Percentiles rank a stretch among this genome's conserved stretches.
These are phyloP conservation scores for Thereva unica DNA, from an alignment of 2,888 invertebrate species.

Conservation along the genomic window DNA sequence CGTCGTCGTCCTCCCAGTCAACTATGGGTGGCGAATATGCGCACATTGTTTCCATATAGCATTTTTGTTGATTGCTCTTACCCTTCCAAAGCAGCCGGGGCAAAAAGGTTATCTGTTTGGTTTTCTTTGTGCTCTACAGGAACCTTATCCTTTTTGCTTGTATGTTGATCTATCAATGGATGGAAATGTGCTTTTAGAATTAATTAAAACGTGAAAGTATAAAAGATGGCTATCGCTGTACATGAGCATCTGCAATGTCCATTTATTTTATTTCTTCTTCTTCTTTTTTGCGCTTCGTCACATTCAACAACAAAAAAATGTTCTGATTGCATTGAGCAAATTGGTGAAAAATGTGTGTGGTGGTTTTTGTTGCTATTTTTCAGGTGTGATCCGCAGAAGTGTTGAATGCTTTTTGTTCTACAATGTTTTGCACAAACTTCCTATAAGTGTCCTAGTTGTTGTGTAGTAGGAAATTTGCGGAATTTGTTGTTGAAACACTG, in stretches of 20 bases:
- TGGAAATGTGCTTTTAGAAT: conserved; percentile 42
- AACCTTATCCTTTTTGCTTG: conserved; percentile 25
- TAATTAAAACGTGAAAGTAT: conserved; percentile 41
- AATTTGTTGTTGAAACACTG: no score
- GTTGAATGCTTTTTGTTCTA: no score
- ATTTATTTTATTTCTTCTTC: conserved; percentile 2
- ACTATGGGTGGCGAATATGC: conserved; percentile 36
- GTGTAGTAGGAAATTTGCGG: no score
- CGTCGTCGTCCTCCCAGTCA: no score
- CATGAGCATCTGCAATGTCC: conserved; percentile 37
- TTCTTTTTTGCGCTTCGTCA: no score
- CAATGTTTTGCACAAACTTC: no score
- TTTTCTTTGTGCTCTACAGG: conserved; percentile 36
- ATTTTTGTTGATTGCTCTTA: conserved; percentile 12
- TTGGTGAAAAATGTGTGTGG: no score
- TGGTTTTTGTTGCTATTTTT: no score
- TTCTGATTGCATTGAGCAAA: no score
- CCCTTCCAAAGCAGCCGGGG: conserved; percentile 14
- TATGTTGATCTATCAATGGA: conserved; percentile 34
- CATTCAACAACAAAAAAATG: no score
- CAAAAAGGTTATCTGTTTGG: conserved; percentile 41
- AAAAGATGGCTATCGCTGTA: conserved; percentile 37
- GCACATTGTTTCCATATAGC: conserved; percentile 35
- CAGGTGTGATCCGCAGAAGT: no score
- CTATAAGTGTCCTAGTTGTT: no score